These are phyloP conservation scores for Pseudochromis fuscus DNA, from an alignment of 2,797 vertebrate species.

Conservation along the genomic window DNA sequence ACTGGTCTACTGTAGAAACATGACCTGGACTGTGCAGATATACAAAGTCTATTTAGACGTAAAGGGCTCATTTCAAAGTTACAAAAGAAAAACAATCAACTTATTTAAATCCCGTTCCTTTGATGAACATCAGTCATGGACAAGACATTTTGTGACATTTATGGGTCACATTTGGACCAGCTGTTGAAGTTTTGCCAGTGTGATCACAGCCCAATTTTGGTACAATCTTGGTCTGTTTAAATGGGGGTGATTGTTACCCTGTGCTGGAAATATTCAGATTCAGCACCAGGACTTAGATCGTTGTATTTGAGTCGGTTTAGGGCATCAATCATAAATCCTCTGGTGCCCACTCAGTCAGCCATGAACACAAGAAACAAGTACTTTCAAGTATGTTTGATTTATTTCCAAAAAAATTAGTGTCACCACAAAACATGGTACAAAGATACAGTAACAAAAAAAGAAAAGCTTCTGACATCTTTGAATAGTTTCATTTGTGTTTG, in stretches of 20 bases:
- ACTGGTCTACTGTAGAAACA: too few relatives aligned
- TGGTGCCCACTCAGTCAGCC: background rate
- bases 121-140: too few relatives aligned
- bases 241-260: background rate
- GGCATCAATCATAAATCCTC: background rate
- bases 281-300: background rate
- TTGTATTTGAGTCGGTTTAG: background rate
- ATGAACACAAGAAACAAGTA: conserved; percentile 8
- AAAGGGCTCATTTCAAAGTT: too few relatives aligned
- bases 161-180: too few relatives aligned
- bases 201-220: too few relatives aligned
- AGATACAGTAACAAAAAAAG: conserved; percentile 72
- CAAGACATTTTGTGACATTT: too few relatives aligned
- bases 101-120: too few relatives aligned
- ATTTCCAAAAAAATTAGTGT: conserved; percentile 83
- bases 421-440: conserved; percentile 77
- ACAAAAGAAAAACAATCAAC: too few relatives aligned
- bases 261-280: background rate
- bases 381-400: conserved; percentile 83
- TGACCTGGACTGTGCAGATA: too few relatives aligned
- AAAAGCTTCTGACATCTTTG: conserved; percentile 58
- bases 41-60: too few relatives aligned
- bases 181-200: too few relatives aligned
- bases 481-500: conserved; percentile 51
- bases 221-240: background rate